Base-by-base conservation (phyloP, 2,797 vertebrate genomes). In the Typhlichthys eigenmanni region DNA sequence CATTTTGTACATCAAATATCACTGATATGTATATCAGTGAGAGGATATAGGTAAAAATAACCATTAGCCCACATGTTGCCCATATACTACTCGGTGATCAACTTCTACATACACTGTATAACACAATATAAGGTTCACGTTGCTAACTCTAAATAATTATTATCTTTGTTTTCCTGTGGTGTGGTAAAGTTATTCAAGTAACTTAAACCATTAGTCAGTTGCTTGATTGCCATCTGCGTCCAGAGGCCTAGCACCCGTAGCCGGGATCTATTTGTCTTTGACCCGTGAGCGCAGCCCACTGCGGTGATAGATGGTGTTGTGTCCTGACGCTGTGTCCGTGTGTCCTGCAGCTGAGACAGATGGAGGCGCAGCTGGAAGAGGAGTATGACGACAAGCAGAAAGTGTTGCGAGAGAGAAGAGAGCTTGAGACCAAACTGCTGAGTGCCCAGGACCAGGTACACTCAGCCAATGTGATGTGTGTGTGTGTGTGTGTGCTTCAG, bases 301-400 rank as follows among this genome's bases (percentile, higher is more conserved):
- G 60, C 72, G 70, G 65, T 58, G 59, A 63, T 60, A 10, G 58
- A 74, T 68, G 62, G 17, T 65, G 67, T 69, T 79, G 60, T 62
- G 19, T 73, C 64, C 66, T 77, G 72, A 77, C 75, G 58, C 58
- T 6, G 63, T 53, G 64, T 58, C 64, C 55, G 5, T 70, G 62
- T 82, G 69, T 85, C 72, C 72, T 74, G 71, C 85, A 98, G 97
- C 85, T 99, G 81, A 98, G 96, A 72, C 97, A 99, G 89, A 94
- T 99, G 96, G 97, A 98, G 76, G 88, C 95, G 38, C 97, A 99
- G 89, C 91, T 99, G 76, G 97, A 98, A 84, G 97, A 98, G 75
- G 96, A 98, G 68, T 98, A 98, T 0, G 95, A 98, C 54, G 97
- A 98, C 74, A 98, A 98, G 84, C 97, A 99, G 91, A 98, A 96